Base-by-base conservation (phyloP, 92 coral and sea anemone genomes). In the Epizoanthus illoricatus region DNA sequence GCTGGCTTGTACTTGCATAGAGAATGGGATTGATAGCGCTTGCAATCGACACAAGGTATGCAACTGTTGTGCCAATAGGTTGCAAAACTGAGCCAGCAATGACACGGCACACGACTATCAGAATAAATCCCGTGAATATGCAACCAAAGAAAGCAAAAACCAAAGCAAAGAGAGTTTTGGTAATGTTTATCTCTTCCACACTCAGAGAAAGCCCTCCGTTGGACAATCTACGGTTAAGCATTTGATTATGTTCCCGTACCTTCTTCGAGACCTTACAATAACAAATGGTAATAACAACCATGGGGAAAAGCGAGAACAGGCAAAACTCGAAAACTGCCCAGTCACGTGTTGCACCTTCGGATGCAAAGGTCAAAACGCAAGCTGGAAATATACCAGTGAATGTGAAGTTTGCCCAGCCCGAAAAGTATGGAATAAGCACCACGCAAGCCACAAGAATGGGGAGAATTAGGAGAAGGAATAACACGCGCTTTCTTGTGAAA, bases 151-250 rank as follows among this genome's bases (percentile, higher is more conserved):
- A 68, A 33, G 73, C 73, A 68, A 68, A 68, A 41, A 68, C 73
- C 73, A 68, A 68, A 68, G 45, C 52, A 68, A 68, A 68, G 20
- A 68, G 52, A 36, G 73, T 68, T 45, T 40, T 68, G 47, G 73
- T 68, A 19, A 68, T 68, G 45, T 39, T 68, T 41, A 68, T 68
- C 42, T 68, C 73, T n/a, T 36, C 73, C 15, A 68, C 73, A 39
- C 45, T 33, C 7, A 68, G 40, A 9, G 15, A 52, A 52, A 10
- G 0, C 56, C 56, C 56, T 52, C 56, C 15, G 56, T 52, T 52
- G 56, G 56, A 52, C 56, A 52, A 10, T 52, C 56, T 52, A 52
- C 12, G 56, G 56, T 13, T 13, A 9, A 52, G 56, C 56, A 52
- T 52, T 10, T 68, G 73, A 68, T 68, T 68, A 39, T 68, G 73